Conservation (phyloP, 2,888 invertebrate genomes). For the Prostheceraeus crozeri region DNA sequence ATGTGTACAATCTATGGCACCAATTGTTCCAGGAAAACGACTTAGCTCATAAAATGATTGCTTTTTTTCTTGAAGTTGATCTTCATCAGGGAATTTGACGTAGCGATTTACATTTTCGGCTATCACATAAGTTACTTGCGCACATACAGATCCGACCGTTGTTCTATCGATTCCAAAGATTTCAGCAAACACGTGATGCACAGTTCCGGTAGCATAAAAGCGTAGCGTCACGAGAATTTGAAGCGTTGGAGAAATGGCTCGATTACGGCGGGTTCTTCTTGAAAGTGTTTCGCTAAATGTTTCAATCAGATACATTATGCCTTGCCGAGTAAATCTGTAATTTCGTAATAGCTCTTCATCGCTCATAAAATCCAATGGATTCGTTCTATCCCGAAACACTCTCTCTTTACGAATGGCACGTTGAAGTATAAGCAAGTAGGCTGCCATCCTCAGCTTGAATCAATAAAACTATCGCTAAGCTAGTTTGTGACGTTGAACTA, state of each 20-base stretch:
- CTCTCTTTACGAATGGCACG: constrained; percentile 7
- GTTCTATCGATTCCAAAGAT: constrained; percentile 6
- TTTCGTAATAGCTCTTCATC: constrained; percentile 18
- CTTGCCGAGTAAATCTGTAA: constrained; percentile 7
- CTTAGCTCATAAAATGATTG: not conserved
- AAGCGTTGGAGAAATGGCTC: too few relatives aligned
- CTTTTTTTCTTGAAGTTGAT: too few relatives aligned
- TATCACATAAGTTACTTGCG: too few relatives aligned
- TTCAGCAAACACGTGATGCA: constrained; percentile 13
- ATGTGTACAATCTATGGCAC: not conserved
- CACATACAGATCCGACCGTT: too few relatives aligned
- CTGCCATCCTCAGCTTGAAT: too few relatives aligned
- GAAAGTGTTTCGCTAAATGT: constrained; percentile 1
- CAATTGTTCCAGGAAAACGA: constrained; percentile 15
- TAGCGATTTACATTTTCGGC: too few relatives aligned
- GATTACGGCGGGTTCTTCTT: constrained; percentile 18
- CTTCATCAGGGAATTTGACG: too few relatives aligned
- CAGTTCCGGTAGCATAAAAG: constrained; percentile 1
- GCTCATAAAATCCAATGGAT: constrained; percentile 10
- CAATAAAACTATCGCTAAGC: too few relatives aligned
- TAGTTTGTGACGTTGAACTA: too few relatives aligned
- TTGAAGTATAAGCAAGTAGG: not conserved
- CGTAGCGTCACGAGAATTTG: constrained; percentile 12
- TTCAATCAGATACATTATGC: constrained; percentile 12
- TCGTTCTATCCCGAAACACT: not conserved